Conservation (phyloP, 2,888 invertebrate species). For the Xanthorhoe spadicearia region DNA sequence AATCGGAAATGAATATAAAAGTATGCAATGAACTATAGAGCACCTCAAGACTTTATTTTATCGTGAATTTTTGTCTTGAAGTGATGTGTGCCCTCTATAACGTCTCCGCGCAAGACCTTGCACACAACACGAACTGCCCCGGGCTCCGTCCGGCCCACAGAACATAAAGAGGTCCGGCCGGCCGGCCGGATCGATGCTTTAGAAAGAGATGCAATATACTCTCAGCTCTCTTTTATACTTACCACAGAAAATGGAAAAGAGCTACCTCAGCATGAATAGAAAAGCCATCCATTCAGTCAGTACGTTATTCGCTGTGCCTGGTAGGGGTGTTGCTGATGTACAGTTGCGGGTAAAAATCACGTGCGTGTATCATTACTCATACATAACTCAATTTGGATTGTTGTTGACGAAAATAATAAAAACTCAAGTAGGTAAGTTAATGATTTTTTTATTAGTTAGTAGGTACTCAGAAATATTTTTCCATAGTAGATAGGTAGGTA, state of each 20-base stretch:
- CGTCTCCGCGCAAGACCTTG: neutral
- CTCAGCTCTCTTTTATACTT: slow-evolving; percentile 49
- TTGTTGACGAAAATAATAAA: neutral
- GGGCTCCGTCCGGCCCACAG: too few species aligned
- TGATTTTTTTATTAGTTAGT: too few species aligned
- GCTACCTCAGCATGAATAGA: slow-evolving; percentile 30
- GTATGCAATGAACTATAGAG: neutral
- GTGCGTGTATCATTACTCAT: slow-evolving; percentile 56
- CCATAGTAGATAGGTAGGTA: too few species aligned
- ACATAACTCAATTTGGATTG: slow-evolving; percentile 14
- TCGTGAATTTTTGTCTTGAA: neutral
- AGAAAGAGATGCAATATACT: slow-evolving; percentile 55
- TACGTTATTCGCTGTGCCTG: slow-evolving; percentile 61
- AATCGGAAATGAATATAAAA: too few species aligned
- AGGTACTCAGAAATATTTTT: too few species aligned
- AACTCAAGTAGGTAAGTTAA: neutral
- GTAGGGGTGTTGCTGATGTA: slow-evolving; percentile 57
- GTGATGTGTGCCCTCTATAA: slow-evolving; percentile 9
- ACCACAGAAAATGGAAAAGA: slow-evolving; percentile 42
- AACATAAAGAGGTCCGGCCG: too few species aligned
- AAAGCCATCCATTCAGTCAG: slow-evolving; percentile 54
- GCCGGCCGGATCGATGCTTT: slow-evolving; percentile 19
- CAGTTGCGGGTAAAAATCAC: slow-evolving; percentile 54
- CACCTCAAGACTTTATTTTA: neutral
- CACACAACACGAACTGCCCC: too few species aligned